These are phyloP conservation scores for Spondyliosoma cantharus DNA, from an alignment of 2,797 vertebrate species.

Conservation along the genomic window DNA sequence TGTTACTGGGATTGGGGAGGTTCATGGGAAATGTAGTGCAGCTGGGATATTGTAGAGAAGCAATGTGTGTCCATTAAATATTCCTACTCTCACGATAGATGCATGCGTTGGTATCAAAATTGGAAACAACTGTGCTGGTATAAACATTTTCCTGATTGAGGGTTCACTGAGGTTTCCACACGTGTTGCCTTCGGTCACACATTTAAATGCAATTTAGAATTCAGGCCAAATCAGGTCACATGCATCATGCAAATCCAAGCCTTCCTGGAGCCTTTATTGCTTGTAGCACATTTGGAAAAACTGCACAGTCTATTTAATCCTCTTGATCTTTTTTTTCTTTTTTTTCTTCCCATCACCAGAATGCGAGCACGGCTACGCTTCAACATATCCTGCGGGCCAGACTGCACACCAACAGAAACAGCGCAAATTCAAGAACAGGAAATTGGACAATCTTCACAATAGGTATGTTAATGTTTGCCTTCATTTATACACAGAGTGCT, in stretches of 20 bases:
- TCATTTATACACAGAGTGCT: not conserved
- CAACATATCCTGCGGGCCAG: conserved; percentile 87
- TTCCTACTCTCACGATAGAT: not conserved
- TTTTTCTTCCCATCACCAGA: conserved; percentile 81
- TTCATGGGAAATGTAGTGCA: conserved; percentile 77
- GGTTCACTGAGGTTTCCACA: not conserved
- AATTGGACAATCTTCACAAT: conserved; percentile 87
- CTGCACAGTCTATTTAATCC: conserved; percentile 23
- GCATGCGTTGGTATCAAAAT: no score
- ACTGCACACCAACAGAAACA: conserved; percentile 87
- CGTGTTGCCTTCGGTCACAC: not conserved
- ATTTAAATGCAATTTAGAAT: not conserved
- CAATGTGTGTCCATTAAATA: not conserved
- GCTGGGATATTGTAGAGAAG: not conserved
- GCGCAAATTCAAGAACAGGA: conserved; percentile 86
- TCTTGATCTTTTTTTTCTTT: conserved; percentile 32
- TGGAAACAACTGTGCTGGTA: not conserved
- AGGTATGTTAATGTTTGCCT: conserved; percentile 61
- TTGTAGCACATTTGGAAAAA: conserved; percentile 11
- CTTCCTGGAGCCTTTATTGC: not conserved
- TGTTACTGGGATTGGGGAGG: conserved; percentile 84
- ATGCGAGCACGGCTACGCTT: conserved; percentile 96
- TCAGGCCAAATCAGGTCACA: conserved; percentile 28
- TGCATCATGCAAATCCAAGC: conserved; percentile 6
- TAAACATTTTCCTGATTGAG: not conserved